Conservation (phyloP, 2,888 invertebrate species). For the Drosophila anceps region DNA sequence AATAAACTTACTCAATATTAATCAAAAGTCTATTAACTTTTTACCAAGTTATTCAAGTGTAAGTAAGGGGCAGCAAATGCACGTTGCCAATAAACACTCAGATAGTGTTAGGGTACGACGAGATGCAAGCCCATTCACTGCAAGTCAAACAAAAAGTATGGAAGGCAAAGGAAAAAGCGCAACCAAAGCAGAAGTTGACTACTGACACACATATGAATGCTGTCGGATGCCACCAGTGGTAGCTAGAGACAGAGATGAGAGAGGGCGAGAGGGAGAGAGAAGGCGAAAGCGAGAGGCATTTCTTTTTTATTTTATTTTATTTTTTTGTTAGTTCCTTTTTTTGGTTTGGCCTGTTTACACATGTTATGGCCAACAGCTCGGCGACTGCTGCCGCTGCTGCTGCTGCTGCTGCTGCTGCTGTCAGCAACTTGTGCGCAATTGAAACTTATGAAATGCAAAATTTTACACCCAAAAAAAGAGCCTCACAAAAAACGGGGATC, state of each 20-base stretch:
- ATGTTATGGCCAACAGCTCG: constrained; percentile 68
- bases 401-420: constrained; percentile 53
- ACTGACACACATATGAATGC: constrained; percentile 71
- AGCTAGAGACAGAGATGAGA: neutral
- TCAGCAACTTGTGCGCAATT: constrained; percentile 79
- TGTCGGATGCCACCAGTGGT: constrained; percentile 42
- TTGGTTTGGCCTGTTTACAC: constrained; percentile 66
- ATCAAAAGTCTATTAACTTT: neutral
- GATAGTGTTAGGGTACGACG: constrained; percentile 13
- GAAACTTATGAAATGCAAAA: constrained; percentile 77
- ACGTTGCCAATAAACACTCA: neutral
- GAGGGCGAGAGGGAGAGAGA: neutral
- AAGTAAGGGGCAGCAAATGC: neutral
- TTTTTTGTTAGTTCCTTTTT: constrained; percentile 3
- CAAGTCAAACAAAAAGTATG: constrained; percentile 41
- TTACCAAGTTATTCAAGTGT: neutral
- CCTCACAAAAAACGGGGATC: neutral
- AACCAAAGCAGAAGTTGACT: constrained; percentile 58
- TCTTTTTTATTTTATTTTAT: neutral
- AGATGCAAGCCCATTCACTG: constrained; percentile 9
- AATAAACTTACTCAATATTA: too few relatives aligned
- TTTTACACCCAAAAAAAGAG: constrained; percentile 34
- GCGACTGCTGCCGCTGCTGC: constrained; percentile 36
- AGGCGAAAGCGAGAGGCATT: constrained; percentile 1
- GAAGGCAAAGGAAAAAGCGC: constrained; percentile 43